Percentiles rank a stretch among this genome's conserved stretches.
These are phyloP conservation scores for Takifugu flavidus DNA, from an alignment of 2,113 vertebrate genomes.

Conservation along the genomic window DNA sequence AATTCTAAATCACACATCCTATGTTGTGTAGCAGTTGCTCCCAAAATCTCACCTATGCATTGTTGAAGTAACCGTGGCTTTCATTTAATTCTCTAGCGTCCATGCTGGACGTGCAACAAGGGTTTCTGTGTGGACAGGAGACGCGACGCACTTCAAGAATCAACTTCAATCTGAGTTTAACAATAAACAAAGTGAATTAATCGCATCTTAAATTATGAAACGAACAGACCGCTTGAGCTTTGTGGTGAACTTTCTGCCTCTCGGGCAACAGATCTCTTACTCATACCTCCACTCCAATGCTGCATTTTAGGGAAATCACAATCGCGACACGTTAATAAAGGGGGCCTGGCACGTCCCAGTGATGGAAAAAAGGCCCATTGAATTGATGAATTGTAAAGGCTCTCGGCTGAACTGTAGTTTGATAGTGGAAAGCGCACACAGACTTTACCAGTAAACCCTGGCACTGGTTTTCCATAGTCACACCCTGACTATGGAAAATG, in stretches of 20 bases:
- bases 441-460: constrained; percentile 67
- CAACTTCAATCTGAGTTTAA: too few species aligned
- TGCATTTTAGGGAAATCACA: constrained; percentile 5
- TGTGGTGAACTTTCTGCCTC: too few species aligned
- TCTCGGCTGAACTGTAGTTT: constrained; percentile 61
- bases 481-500: constrained; percentile 64
- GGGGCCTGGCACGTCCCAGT: constrained; percentile 30
- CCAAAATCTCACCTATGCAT: neutral
- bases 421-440: constrained; percentile 56
- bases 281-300: constrained; percentile 3
- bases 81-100: too few species aligned
- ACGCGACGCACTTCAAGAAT: too few species aligned
- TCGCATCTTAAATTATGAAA: too few species aligned
- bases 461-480: constrained; percentile 58
- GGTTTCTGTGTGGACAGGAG: too few species aligned
- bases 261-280: neutral
- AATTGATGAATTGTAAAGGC: constrained; percentile 60
- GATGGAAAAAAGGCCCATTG: constrained; percentile 49
- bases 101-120: too few species aligned
- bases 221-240: too few species aligned
- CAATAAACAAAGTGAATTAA: too few species aligned
- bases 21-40: too few species aligned
- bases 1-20: too few species aligned
- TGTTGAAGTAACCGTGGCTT: neutral
- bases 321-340: constrained; percentile 34